phyloP scores from a whole-genome alignment of 2,888 invertebrate species.

The Anorthoa munda region DNA sequence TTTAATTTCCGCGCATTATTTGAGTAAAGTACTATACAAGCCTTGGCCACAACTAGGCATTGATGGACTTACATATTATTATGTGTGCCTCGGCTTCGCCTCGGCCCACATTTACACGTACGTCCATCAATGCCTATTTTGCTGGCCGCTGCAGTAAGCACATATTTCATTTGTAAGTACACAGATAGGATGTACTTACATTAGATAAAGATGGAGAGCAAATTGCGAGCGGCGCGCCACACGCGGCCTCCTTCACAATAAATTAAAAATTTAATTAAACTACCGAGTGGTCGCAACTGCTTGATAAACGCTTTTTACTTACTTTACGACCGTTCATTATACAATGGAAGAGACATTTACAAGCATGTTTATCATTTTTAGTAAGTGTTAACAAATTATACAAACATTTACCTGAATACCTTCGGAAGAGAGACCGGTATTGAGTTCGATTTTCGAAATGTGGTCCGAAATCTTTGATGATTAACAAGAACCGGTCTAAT shows the following conservation, averaged over 20 bases:
- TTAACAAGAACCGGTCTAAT: not conserved
- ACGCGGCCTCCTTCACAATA: constrained; percentile 83
- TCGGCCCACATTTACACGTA: too few relatives aligned
- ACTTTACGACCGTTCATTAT: constrained; percentile 77
- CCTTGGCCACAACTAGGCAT: too few relatives aligned
- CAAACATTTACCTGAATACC: constrained; percentile 6
- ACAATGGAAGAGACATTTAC: constrained; percentile 62
- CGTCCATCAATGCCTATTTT: too few relatives aligned
- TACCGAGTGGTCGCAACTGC: constrained; percentile 83
- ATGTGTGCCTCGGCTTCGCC: too few relatives aligned
- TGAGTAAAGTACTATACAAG: too few relatives aligned
- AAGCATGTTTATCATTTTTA: constrained; percentile 58
- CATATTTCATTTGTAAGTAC: constrained; percentile 57
- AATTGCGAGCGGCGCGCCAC: constrained; percentile 77
- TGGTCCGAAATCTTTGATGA: not conserved
- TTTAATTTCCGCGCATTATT: too few relatives aligned
- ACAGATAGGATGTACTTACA: constrained; percentile 63
- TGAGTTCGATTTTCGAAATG: not conserved
- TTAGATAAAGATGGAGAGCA: constrained; percentile 76
- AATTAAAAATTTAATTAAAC: constrained; percentile 89
- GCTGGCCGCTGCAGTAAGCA: too few relatives aligned
- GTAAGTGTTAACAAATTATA: constrained; percentile 29
- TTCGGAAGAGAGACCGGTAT: not conserved
- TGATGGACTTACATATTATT: too few relatives aligned
- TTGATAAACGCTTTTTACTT: constrained; percentile 85